These are phyloP conservation scores for Taxidea taxus DNA, from an alignment of 2,113 vertebrate genomes.

Conservation along the genomic window DNA sequence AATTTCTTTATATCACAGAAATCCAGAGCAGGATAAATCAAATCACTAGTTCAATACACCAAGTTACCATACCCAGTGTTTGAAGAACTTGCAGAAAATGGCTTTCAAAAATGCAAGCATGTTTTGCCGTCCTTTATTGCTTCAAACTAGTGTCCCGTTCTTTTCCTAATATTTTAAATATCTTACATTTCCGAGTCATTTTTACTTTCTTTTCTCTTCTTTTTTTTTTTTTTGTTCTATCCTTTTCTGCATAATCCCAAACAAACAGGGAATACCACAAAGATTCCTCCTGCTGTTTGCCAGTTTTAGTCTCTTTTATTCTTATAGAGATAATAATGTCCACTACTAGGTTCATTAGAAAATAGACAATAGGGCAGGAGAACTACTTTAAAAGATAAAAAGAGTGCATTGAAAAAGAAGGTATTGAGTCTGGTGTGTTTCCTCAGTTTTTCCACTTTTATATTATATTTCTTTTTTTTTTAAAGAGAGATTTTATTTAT, in stretches of 20 bases:
- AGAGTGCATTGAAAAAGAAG: background rate
- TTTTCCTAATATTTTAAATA: background rate
- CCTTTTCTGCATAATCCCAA: background rate
- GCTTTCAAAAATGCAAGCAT: background rate
- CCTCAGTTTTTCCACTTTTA: background rate
- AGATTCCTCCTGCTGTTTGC: background rate
- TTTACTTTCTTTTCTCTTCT: background rate
- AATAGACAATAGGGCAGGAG: background rate
- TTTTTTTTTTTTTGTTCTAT: background rate
- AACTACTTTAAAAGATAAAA: background rate
- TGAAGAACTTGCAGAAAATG: constrained; percentile 17
- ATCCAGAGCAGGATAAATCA: background rate
- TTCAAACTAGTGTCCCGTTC: background rate
- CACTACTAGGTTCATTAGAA: background rate
- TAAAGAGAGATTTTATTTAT: too few relatives aligned
- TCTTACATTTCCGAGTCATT: background rate
- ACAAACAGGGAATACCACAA: background rate
- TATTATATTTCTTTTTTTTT: constrained; percentile 39
- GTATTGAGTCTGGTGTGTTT: background rate
- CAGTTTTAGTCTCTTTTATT: background rate
- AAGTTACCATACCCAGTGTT: background rate
- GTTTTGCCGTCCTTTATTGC: background rate
- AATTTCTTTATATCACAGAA: constrained; percentile 24
- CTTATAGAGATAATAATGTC: background rate
- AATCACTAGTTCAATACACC: background rate